Percentiles rank a stretch among this genome's conserved stretches.
Evolutionary conservation across 2,888 invertebrate species (phyloP).

Genomic region (Drosophila ezoana): DNA sequence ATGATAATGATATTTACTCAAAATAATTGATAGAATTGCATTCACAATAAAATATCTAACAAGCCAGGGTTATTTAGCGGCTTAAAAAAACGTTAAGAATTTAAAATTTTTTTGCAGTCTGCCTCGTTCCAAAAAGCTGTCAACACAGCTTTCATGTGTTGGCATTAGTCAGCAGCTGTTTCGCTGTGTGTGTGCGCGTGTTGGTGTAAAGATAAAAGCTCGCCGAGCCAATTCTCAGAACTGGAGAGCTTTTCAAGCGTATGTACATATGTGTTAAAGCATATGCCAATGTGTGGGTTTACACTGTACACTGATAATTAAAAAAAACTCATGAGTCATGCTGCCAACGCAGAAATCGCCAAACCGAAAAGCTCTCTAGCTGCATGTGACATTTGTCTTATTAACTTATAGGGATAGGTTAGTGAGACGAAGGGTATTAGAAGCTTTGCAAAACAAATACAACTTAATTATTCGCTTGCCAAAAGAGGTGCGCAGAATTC

Average conservation of each 20-base stretch:
- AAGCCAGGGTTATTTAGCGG: not conserved
- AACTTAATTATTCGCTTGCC: conserved; percentile 25
- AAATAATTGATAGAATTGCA: no score
- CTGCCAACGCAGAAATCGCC: conserved; percentile 51
- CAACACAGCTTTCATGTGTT: conserved; percentile 13
- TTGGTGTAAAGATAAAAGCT: conserved; percentile 65
- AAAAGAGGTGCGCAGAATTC: conserved; percentile 50
- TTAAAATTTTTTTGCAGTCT: conserved; percentile 13
- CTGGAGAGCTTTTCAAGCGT: conserved; percentile 38
- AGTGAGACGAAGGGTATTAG: conserved; percentile 19
- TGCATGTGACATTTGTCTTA: conserved; percentile 64
- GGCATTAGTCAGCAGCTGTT: conserved; percentile 34
- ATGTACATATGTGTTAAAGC: not conserved
- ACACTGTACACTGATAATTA: conserved; percentile 21
- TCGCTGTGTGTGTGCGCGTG: conserved; percentile 11
- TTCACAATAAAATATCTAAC: no score
- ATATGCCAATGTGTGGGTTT: not conserved
- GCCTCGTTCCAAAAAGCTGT: conserved; percentile 8
- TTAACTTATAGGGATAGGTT: conserved; percentile 22
- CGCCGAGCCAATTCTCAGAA: conserved; percentile 35
- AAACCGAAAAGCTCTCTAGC: conserved; percentile 42
- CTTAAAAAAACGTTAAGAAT: conserved; percentile 37
- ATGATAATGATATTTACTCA: no score
- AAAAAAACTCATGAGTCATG: conserved; percentile 71
- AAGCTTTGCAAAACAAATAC: conserved; percentile 36